A percentile compares a stretch with the other conserved stretches of the same genome.
Evolutionary conservation across 2,113 vertebrate species (phyloP).

Genomic region (Ammospiza caudacuta): DNA sequence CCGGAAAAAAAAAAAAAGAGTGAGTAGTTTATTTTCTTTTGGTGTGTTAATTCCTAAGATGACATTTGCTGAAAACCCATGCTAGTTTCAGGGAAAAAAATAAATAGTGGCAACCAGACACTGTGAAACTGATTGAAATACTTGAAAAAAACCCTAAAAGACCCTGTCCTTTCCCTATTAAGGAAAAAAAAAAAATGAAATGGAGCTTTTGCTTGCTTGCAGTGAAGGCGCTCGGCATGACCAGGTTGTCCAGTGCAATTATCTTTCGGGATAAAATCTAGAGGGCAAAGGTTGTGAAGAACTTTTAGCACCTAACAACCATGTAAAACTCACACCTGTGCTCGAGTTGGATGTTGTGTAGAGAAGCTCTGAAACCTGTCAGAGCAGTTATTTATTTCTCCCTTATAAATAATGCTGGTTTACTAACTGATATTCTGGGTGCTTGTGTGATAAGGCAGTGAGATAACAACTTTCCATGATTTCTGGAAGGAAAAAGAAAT

Average conservation of each 20-base stretch:
- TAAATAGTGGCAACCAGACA: background rate
- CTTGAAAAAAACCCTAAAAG: background rate
- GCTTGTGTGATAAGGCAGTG: background rate
- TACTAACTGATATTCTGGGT: background rate
- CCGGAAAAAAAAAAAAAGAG: background rate
- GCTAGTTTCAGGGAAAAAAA: background rate
- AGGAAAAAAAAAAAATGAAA: background rate
- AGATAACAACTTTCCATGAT: background rate
- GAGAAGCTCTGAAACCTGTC: background rate
- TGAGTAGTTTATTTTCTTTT: background rate
- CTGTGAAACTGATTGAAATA: constrained; percentile 1
- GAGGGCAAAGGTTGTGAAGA: constrained; percentile 17
- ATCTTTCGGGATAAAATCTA: background rate
- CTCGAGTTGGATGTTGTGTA: background rate
- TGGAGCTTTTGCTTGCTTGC: background rate
- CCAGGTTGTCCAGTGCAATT: background rate
- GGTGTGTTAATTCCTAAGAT: background rate
- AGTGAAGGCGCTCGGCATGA: background rate
- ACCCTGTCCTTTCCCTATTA: background rate
- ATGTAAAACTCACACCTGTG: background rate
- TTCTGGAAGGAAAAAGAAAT: background rate
- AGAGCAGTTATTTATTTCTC: background rate
- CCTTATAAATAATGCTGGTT: background rate
- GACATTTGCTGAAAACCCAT: background rate
- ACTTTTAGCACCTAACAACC: background rate